Base-by-base conservation (phyloP, 2,113 vertebrate species). In the Erythrocercus mccallii region DNA sequence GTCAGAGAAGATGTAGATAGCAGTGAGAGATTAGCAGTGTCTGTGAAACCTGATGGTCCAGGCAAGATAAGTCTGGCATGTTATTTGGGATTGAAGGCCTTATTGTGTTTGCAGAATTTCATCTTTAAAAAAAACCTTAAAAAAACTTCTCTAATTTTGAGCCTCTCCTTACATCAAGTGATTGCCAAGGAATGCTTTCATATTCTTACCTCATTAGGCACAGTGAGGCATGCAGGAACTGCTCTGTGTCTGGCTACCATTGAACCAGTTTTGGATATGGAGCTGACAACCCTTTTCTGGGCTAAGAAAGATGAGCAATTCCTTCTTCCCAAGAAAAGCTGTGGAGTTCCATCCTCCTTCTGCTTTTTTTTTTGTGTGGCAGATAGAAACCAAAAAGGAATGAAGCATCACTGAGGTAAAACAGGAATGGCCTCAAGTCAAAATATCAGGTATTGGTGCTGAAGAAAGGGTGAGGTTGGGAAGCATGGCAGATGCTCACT, bases 161-260 rank as follows among this genome's bases (percentile, higher is more conserved):
- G 61, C 65, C 57, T 85, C 87, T 74, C 87, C 84, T 95, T 95
- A 40, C 47, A 61, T 81, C 57, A 96, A 79, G 51, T 27, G 65
- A 74, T 51, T 92, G 65, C 81, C 81, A 92, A 91, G 47, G 81
- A 96, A 96, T 94, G 81, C n/a, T 84, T 91, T 89, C n/a, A 38
- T 81, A 56, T 45, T 87, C 81, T 87, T 64, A 91, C 78, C 37
- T 87, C 5, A 3, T 82, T 71, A 81, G 48, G 90, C 78, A 94
- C 1, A 9, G 54, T 0, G 0, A 66, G 57, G 77, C 60, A 71
- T 33, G 51, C 60, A 73, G 81, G 60, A 70, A 38, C 38, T 79
- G 45, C 30, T 70, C 44, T 86, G 42, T 2, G 1, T 66, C 64
- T 81, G 89, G 24, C 78, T 87, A 51, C 37, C 0, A 0, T 48